Percentiles rank a stretch among this genome's conserved stretches.
These are phyloP conservation scores for Pitangus sulphuratus DNA, from an alignment of 2,797 vertebrate genomes.

Conservation along the genomic window DNA sequence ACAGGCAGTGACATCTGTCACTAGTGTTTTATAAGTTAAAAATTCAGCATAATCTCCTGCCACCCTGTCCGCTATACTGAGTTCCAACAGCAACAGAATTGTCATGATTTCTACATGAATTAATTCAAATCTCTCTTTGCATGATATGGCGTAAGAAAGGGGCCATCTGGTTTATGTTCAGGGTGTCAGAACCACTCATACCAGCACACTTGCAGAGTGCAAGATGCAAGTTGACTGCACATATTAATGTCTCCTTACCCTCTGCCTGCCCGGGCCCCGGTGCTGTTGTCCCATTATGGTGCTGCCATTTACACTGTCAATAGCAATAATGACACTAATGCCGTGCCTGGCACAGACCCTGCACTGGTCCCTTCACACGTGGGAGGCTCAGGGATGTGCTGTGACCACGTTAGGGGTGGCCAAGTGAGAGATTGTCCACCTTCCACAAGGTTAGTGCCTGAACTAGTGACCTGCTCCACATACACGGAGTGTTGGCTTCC, in stretches of 20 bases:
- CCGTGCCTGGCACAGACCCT: neutral
- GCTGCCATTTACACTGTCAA: conserved; percentile 26
- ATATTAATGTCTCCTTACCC: conserved; percentile 54
- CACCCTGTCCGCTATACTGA: conserved; percentile 48
- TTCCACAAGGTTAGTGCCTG: neutral
- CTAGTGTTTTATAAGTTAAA: conserved; percentile 53
- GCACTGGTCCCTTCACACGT: neutral
- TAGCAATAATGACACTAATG: neutral
- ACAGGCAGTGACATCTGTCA: conserved; percentile 53
- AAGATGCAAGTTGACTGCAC: conserved; percentile 62
- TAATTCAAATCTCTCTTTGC: conserved; percentile 66
- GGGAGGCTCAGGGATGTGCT: neutral
- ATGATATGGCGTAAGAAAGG: conserved; percentile 68
- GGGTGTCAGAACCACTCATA: conserved; percentile 72
- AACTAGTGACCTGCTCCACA: neutral
- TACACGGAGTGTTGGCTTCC: neutral
- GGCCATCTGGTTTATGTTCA: conserved; percentile 72
- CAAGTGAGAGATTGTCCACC: neutral
- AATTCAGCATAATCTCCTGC: conserved; percentile 58
- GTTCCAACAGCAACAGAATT: conserved; percentile 67
- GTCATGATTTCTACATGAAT: conserved; percentile 67
- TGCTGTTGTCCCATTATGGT: conserved; percentile 36
- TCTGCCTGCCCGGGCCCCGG: conserved; percentile 31
- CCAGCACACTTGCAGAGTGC: conserved; percentile 31
- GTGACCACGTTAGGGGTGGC: neutral